phyloP scores from a whole-genome alignment of 23 tunicate species.

The Styela plicata region DNA sequence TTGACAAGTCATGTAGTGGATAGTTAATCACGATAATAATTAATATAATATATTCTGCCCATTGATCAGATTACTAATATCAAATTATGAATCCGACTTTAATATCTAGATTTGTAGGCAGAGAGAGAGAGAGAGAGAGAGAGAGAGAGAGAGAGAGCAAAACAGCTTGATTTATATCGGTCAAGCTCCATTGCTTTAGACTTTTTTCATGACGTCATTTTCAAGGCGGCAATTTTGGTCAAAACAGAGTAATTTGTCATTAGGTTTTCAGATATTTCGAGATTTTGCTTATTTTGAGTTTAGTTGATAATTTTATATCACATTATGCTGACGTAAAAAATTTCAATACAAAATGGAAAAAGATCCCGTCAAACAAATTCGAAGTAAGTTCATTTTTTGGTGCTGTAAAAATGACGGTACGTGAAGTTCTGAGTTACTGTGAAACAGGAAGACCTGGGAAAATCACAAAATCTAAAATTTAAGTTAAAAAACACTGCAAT shows the following conservation, averaged over 20 bases:
- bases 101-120: too few species aligned
- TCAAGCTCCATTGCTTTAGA: too few species aligned
- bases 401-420: not conserved
- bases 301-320: not conserved
- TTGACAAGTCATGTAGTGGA: too few species aligned
- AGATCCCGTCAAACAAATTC: not conserved
- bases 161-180: too few species aligned
- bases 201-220: not conserved
- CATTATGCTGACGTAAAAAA: too few species aligned
- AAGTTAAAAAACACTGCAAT: not conserved
- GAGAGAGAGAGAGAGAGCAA: too few species aligned
- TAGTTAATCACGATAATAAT: too few species aligned
- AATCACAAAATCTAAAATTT: too few species aligned
- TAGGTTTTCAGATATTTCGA: not conserved
- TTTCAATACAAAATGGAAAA: not conserved
- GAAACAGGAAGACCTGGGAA: not conserved
- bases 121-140: too few species aligned
- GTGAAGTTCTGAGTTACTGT: not conserved
- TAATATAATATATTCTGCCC: too few species aligned
- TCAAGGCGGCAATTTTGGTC: not conserved
- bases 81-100: too few species aligned
- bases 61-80: too few species aligned
- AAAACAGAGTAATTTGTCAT: not conserved
- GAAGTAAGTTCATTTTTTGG: not conserved
- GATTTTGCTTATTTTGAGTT: not conserved